These are phyloP conservation scores for Platerodrilus igneus DNA, from an alignment of 2,888 invertebrate genomes.

Conservation along the genomic window DNA sequence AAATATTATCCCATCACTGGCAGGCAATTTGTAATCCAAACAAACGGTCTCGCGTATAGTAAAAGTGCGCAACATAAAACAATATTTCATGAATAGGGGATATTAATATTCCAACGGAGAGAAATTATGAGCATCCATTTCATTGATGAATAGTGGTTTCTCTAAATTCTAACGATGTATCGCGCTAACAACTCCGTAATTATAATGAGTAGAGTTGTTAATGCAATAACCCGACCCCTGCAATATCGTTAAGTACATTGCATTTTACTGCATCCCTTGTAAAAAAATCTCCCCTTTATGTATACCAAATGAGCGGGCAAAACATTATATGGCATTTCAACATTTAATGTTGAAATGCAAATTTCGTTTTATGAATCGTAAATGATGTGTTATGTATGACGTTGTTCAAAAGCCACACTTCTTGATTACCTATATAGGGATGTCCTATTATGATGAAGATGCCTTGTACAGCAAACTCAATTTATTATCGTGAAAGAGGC, in stretches of 20 bases:
- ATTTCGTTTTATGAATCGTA: slow-evolving; percentile 15
- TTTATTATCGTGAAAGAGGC: too few species aligned
- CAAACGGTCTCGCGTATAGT: slow-evolving; percentile 7
- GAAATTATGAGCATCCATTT: slow-evolving; percentile 6
- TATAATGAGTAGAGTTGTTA: slow-evolving; percentile 49
- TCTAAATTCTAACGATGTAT: slow-evolving; percentile 31
- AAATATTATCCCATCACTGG: slow-evolving; percentile 3
- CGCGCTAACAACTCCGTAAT: slow-evolving; percentile 46
- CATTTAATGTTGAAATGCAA: slow-evolving; percentile 10
- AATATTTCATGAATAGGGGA: slow-evolving; percentile 11
- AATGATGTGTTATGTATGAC: slow-evolving; percentile 18
- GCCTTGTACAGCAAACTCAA: too few species aligned
- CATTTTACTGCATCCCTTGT: slow-evolving; percentile 16
- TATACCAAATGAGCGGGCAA: slow-evolving; percentile 19
- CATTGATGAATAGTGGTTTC: slow-evolving; percentile 31
- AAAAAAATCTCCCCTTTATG: slow-evolving; percentile 18
- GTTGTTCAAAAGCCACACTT: too few species aligned
- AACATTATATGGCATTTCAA: slow-evolving; percentile 26
- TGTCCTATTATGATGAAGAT: too few species aligned
- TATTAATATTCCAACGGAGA: slow-evolving; percentile 9
- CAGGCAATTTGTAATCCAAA: slow-evolving; percentile 16
- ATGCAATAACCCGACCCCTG: slow-evolving; percentile 43
- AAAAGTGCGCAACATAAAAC: slow-evolving; percentile 4
- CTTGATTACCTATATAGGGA: too few species aligned
- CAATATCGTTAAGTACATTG: slow-evolving; percentile 29